Percentiles rank a stretch among this genome's conserved stretches.
Evolutionary conservation across 2,797 vertebrate species (phyloP).

Genomic region (Lateolabrax maculatus): DNA sequence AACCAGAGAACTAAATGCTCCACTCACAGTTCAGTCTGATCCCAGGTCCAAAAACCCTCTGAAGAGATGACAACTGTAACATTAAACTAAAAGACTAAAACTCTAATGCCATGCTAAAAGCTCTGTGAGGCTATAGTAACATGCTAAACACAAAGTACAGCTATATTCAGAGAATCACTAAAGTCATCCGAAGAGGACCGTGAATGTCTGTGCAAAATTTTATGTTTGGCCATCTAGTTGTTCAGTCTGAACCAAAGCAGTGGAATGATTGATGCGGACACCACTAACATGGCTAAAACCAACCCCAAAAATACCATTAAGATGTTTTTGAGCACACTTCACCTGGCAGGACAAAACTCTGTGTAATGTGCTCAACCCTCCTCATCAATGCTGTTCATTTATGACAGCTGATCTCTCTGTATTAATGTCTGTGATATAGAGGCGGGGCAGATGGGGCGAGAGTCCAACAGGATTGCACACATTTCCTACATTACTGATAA

Average conservation of each 20-base stretch:
- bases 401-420: constrained; percentile 64
- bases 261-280: background rate
- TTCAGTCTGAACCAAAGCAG: background rate
- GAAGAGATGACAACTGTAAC: constrained; percentile 8
- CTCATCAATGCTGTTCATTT: constrained; percentile 59
- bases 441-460: constrained; percentile 29
- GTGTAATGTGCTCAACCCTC: constrained; percentile 53
- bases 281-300: background rate
- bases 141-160: background rate
- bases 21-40: constrained; percentile 13
- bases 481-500: constrained; percentile 55
- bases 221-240: background rate
- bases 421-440: constrained; percentile 47
- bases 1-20: constrained; percentile 26
- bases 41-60: background rate
- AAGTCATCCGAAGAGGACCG: background rate
- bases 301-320: background rate
- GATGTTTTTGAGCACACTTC: constrained; percentile 17
- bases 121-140: background rate
- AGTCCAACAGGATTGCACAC: constrained; percentile 35
- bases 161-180: background rate
- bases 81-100: background rate
- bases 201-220: background rate
- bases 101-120: background rate
- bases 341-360: constrained; percentile 29